Conservation (phyloP, 37 sponge, comb jelly and placozoan genomes). For the Cladorhizidae sp. region DNA sequence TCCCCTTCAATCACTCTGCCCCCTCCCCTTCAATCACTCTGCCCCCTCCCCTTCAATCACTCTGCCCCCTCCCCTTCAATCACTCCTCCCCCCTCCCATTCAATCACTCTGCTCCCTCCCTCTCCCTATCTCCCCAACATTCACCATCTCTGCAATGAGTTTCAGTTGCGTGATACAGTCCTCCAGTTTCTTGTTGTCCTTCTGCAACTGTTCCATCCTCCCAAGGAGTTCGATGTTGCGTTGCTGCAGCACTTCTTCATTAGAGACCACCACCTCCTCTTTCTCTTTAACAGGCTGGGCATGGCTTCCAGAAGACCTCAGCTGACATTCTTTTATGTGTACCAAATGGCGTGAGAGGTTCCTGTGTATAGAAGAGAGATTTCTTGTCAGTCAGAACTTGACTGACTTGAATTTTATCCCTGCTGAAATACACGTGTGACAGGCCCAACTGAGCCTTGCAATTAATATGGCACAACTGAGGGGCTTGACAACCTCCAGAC, state of each 20-base stretch:
- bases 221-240: conserved; percentile 12
- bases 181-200: conserved; percentile 26
- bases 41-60: too few relatives aligned
- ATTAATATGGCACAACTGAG: too few relatives aligned
- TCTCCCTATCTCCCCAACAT: too few relatives aligned
- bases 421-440: too few relatives aligned
- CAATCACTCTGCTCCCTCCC: too few relatives aligned
- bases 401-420: too few relatives aligned
- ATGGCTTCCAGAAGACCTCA: background rate
- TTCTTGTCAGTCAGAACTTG: background rate
- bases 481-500: too few relatives aligned
- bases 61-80: too few relatives aligned
- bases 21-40: too few relatives aligned
- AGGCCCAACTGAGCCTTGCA: too few relatives aligned
- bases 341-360: conserved; percentile 4
- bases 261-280: background rate
- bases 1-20: too few relatives aligned
- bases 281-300: background rate
- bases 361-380: background rate
- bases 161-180: conserved; percentile 22
- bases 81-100: too few relatives aligned
- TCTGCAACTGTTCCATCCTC: conserved; percentile 13
- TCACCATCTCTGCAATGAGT: conserved; percentile 8
- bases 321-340: conserved; percentile 4
- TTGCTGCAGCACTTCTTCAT: background rate